A percentile compares a stretch with the other conserved stretches of the same genome.
Conservation (phyloP, 2,888 invertebrate species). For the Phaedon cochleariae region DNA sequence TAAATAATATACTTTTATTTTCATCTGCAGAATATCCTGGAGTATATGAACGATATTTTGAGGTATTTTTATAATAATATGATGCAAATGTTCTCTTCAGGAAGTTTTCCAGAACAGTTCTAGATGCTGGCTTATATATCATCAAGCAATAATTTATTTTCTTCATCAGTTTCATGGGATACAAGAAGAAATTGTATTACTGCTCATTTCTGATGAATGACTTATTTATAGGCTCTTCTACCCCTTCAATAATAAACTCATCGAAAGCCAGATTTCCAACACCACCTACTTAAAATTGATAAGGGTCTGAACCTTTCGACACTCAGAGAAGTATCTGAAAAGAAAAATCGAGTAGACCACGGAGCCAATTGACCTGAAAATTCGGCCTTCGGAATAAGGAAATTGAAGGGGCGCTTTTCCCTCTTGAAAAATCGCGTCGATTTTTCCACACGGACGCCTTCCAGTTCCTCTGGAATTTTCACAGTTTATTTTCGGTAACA, state of each 20-base stretch:
- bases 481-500: conserved; percentile 40
- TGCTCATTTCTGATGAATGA: too few species aligned
- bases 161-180: too few species aligned
- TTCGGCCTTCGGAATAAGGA: conserved; percentile 33
- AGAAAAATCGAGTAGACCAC: conserved; percentile 36
- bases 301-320: conserved; percentile 32
- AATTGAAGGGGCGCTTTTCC: conserved; percentile 23
- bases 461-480: conserved; percentile 34
- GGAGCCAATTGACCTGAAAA: conserved; percentile 33
- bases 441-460: conserved; percentile 33
- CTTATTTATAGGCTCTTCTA: background rate
- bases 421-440: conserved; percentile 37
- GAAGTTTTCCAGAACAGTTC: too few species aligned
- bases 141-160: too few species aligned
- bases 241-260: background rate
- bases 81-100: too few species aligned
- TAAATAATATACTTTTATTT: too few species aligned
- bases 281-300: conserved; percentile 14
- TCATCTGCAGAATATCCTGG: too few species aligned
- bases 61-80: too few species aligned
- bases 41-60: too few species aligned
- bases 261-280: background rate
- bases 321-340: conserved; percentile 20
- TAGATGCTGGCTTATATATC: too few species aligned
- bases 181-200: too few species aligned